phyloP scores from a whole-genome alignment of 2,888 invertebrate species.

The Melinaea marsaeus region DNA sequence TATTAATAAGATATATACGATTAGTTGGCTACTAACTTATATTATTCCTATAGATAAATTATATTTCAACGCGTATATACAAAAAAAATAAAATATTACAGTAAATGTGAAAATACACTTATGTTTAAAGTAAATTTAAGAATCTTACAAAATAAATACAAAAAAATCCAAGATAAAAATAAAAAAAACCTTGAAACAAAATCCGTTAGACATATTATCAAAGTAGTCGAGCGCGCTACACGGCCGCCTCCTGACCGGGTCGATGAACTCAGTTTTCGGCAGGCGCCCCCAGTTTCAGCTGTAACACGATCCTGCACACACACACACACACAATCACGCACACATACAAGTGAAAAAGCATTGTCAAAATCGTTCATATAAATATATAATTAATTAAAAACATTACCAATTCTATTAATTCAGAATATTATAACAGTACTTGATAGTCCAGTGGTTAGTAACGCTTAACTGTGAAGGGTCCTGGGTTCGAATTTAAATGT shows the following conservation, averaged over 20 bases:
- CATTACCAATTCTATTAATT: slow-evolving; percentile 25
- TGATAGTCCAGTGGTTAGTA: too few species aligned
- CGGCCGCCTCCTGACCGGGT: slow-evolving; percentile 70
- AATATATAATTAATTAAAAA: slow-evolving; percentile 37
- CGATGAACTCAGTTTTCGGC: slow-evolving; percentile 75
- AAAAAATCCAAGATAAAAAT: slow-evolving; percentile 8
- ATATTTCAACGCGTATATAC: too few species aligned
- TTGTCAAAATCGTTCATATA: slow-evolving; percentile 45
- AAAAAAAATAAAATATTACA: too few species aligned
- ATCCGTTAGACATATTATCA: slow-evolving; percentile 49
- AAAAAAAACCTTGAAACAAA: slow-evolving; percentile 22
- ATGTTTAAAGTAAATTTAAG: too few species aligned
- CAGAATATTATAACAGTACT: slow-evolving; percentile 10
- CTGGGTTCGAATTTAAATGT: too few species aligned
- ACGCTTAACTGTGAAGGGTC: too few species aligned
- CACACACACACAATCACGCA: slow-evolving; percentile 37
- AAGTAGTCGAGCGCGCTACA: slow-evolving; percentile 45
- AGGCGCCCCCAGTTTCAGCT: slow-evolving; percentile 76
- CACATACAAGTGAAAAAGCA: slow-evolving; percentile 46
- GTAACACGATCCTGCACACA: slow-evolving; percentile 73
- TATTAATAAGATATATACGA: too few species aligned
- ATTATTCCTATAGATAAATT: too few species aligned
- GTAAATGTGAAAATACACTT: too few species aligned
- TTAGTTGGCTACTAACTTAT: too few species aligned
- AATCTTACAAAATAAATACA: background rate